phyloP scores from a whole-genome alignment of 2,797 vertebrate genomes.

The Ptychadena robeensis region DNA sequence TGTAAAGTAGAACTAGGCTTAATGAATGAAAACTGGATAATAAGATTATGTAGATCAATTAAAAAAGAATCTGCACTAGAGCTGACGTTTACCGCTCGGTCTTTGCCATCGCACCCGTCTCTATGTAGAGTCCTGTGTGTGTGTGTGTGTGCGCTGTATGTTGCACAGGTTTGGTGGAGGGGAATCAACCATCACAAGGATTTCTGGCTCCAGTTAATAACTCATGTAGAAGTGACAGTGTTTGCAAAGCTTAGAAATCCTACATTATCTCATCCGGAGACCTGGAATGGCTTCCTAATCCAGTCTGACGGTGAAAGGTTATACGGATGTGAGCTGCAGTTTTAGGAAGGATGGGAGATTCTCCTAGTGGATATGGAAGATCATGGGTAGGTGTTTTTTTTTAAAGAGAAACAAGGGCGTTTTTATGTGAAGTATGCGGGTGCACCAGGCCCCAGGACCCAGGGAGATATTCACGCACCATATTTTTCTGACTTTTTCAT shows the following conservation, averaged over 20 bases:
- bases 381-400: no score
- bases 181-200: background rate
- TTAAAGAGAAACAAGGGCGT: no score
- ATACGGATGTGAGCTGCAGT: constrained; percentile 7
- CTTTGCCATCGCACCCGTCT: background rate
- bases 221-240: constrained; percentile 1
- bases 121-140: background rate
- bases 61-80: background rate
- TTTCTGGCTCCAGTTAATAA: background rate
- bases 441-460: no score
- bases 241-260: constrained; percentile 10
- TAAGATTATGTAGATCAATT: background rate
- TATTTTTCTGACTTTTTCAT: no score
- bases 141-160: no score
- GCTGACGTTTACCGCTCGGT: background rate
- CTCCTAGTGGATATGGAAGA: background rate
- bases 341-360: background rate
- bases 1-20: background rate
- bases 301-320: constrained; percentile 15
- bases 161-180: background rate
- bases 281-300: constrained; percentile 34
- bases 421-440: no score
- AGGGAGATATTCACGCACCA: no score
- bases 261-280: constrained; percentile 23
- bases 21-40: background rate